Evolutionary conservation across 2,888 invertebrate genomes (phyloP), one percentile per base, ranked within the genome.

Genomic region (Cephus pulcher): DNA sequence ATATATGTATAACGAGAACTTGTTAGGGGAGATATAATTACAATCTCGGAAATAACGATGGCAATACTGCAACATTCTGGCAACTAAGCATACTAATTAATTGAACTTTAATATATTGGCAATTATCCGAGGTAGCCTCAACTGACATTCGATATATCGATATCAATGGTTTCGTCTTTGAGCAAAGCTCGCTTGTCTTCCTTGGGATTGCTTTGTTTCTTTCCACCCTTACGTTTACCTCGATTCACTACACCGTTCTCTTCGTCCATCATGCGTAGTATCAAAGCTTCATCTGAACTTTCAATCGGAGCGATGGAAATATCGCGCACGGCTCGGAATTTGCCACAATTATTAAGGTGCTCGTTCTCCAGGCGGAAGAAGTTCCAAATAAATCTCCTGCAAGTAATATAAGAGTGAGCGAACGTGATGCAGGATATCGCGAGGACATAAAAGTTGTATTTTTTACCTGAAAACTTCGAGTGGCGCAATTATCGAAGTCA

Each of bases 301-400:
- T 98, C 97, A 75, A 98, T 94, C 1, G 98, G 98, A 73, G 98
- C 98, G 75, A 98, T 97, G 0, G 97, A 98, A 82, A 99, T 99
- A 92, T 99, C 99, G 9, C 99, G 93, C 0, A 99, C 99, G 12
- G 99, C 99, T 88, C 99, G 94, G 94, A 99, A 99, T 93, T 97
- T 97, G 91, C 99, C 99, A 93, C 99, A 99, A 93, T 99, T 99
- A 93, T 99, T 99, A 70, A 99, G 93, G 92, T 99, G 99, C 91
- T 99, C 99, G 93, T 99, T 99, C 93, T 99, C 99, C 88, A 99
- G 92, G 0, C 99, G 99, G 93, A 99, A 99, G 93, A 98, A 99
- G 93, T 99, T 99, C 99, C 99, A 99, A 74, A 99, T 95, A 92
- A 99, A 99, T 78, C 99, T 95, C 89, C 97, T 96, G 90, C 23